These are phyloP conservation scores for Ceratina calcarata DNA, from an alignment of 1,140 invertebrate genomes.

Conservation along the genomic window DNA sequence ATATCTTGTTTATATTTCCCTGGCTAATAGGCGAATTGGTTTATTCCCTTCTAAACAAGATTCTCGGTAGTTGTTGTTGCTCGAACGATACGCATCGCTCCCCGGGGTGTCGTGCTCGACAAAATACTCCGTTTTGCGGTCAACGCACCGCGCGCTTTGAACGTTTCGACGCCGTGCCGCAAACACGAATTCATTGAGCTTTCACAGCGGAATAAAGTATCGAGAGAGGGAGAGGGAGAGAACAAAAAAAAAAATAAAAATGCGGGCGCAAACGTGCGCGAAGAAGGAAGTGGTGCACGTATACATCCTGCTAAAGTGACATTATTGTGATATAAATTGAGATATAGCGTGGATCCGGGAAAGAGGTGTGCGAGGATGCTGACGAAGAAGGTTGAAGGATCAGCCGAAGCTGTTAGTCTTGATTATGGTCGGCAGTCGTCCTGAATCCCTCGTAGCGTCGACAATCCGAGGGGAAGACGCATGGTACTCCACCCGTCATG, in stretches of 20 bases:
- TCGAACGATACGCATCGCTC: constrained; percentile 54
- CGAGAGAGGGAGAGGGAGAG: background rate
- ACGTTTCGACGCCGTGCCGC: constrained; percentile 44
- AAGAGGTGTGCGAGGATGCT: constrained; percentile 61
- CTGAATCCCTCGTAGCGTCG: constrained; percentile 62
- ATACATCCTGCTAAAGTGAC: constrained; percentile 72
- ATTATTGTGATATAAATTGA: constrained; percentile 79
- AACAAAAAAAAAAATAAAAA: background rate
- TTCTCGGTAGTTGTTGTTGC: constrained; percentile 40
- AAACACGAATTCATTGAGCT: constrained; percentile 44
- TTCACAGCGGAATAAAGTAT: background rate
- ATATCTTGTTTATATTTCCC: constrained; percentile 54
- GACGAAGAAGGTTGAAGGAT: constrained; percentile 77
- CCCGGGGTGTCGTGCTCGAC: constrained; percentile 53
- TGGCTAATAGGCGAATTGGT: constrained; percentile 35
- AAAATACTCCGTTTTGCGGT: constrained; percentile 55
- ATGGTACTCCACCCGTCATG: constrained; percentile 62
- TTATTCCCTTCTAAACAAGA: constrained; percentile 47
- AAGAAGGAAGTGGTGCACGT: constrained; percentile 30
- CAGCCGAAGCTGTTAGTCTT: constrained; percentile 79
- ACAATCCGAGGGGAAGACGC: constrained; percentile 65
- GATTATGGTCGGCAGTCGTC: constrained; percentile 77
- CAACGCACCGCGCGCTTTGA: constrained; percentile 15
- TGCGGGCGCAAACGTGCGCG: background rate
- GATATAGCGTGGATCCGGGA: constrained; percentile 71